Evolutionary conservation across 2,113 vertebrate genomes (phyloP).

Genomic region (Callorhinus ursinus): DNA sequence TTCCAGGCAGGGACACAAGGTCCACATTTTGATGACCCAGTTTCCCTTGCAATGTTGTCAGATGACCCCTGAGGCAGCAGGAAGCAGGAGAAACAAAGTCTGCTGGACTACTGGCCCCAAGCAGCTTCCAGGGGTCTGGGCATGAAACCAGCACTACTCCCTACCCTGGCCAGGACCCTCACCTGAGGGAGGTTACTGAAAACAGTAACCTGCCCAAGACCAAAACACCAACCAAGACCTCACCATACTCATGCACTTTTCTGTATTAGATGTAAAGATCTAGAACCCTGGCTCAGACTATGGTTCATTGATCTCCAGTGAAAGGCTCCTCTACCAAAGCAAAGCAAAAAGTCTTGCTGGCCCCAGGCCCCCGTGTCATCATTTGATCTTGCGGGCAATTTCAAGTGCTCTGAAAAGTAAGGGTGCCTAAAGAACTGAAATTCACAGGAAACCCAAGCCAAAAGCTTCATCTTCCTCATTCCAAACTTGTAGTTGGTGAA

Average conservation of each 20-base stretch:
- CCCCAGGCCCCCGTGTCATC: background rate
- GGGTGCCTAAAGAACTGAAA: background rate
- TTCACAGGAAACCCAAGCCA: background rate
- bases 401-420: background rate
- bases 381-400: background rate
- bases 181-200: background rate
- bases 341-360: background rate
- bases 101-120: background rate
- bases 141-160: background rate
- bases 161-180: background rate
- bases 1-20: conserved; percentile 50
- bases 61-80: conserved; percentile 53
- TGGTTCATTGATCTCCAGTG: background rate
- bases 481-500: conserved; percentile 12
- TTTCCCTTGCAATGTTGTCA: conserved; percentile 60
- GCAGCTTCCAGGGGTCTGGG: background rate
- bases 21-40: conserved; percentile 69
- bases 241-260: background rate
- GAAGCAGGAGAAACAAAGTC: conserved; percentile 32
- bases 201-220: background rate
- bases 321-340: conserved; percentile 9
- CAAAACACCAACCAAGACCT: background rate
- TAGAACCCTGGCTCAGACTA: background rate
- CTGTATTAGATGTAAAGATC: background rate
- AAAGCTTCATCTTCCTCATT: background rate